Conservation (phyloP, 1,140 invertebrate species). For the Bombus picipes region DNA sequence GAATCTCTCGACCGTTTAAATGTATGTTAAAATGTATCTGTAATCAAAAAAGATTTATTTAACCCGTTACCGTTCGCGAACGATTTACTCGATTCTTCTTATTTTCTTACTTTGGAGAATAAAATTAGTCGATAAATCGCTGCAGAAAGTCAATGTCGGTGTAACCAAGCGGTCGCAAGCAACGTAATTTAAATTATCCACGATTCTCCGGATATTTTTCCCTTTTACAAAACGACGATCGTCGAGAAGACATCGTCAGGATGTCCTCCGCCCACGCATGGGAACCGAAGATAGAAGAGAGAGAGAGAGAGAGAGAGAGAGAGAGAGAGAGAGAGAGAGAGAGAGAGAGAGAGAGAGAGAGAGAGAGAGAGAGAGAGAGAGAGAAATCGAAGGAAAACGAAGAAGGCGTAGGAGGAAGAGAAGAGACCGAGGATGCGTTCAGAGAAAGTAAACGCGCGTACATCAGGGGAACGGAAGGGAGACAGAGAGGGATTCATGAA, state of each 20-base stretch:
- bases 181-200: slow-evolving; percentile 81
- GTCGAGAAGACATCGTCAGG: slow-evolving; percentile 17
- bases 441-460: slow-evolving; percentile 70
- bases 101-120: not conserved
- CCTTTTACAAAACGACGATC: slow-evolving; percentile 70
- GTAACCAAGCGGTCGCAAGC: slow-evolving; percentile 74
- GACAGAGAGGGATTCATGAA: slow-evolving; percentile 71
- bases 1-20: no score
- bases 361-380: not conserved
- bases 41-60: not conserved
- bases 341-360: not conserved
- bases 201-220: slow-evolving; percentile 60
- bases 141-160: slow-evolving; percentile 18
- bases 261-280: slow-evolving; percentile 33
- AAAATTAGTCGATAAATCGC: not conserved
- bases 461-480: slow-evolving; percentile 56
- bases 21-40: no score
- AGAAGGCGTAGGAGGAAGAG: slow-evolving; percentile 33
- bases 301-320: no score
- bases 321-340: no score
- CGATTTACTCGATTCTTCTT: no score
- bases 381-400: slow-evolving; percentile 44
- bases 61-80: not conserved
- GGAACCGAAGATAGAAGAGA: slow-evolving; percentile 28
- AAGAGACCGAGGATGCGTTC: slow-evolving; percentile 25